These are phyloP conservation scores for Helicorthomorpha holstii DNA, from an alignment of 1,140 invertebrate species.

Conservation along the genomic window DNA sequence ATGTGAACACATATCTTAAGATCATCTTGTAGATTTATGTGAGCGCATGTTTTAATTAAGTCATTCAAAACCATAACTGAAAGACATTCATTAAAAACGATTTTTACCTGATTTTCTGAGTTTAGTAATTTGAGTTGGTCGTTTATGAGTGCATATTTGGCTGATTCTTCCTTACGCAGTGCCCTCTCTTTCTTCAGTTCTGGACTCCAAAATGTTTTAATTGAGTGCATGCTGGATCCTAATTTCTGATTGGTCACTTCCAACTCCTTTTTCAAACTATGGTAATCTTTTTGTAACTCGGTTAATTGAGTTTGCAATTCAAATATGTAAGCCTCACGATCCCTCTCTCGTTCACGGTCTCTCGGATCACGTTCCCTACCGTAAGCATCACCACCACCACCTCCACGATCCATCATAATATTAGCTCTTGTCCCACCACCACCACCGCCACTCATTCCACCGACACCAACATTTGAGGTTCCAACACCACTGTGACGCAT, in stretches of 20 bases:
- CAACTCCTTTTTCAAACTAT: slow-evolving; percentile 88
- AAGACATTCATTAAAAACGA: no score
- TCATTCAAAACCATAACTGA: no score
- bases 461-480: slow-evolving; percentile 12
- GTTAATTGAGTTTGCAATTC: slow-evolving; percentile 89
- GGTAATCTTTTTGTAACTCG: slow-evolving; percentile 87
- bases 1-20: no score
- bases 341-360: slow-evolving; percentile 2
- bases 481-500: slow-evolving; percentile 16
- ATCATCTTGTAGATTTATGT: no score
- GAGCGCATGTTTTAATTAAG: no score
- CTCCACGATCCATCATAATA: background rate
- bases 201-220: slow-evolving; percentile 99
- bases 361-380: slow-evolving; percentile 1
- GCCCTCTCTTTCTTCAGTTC: slow-evolving; percentile 96
- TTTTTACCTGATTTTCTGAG: slow-evolving; percentile 89
- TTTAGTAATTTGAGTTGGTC: slow-evolving; percentile 92
- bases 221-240: slow-evolving; percentile 96
- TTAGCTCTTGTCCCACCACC: slow-evolving; percentile 9
- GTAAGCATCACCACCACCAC: background rate
- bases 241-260: slow-evolving; percentile 95
- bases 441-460: slow-evolving; percentile 3
- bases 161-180: slow-evolving; percentile 89
- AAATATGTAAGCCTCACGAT: slow-evolving; percentile 48
- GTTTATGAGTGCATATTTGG: slow-evolving; percentile 90